Evolutionary conservation across 2,113 vertebrate species (phyloP), one percentile per base, ranked within the genome.

Genomic region (Anhinga anhinga): DNA sequence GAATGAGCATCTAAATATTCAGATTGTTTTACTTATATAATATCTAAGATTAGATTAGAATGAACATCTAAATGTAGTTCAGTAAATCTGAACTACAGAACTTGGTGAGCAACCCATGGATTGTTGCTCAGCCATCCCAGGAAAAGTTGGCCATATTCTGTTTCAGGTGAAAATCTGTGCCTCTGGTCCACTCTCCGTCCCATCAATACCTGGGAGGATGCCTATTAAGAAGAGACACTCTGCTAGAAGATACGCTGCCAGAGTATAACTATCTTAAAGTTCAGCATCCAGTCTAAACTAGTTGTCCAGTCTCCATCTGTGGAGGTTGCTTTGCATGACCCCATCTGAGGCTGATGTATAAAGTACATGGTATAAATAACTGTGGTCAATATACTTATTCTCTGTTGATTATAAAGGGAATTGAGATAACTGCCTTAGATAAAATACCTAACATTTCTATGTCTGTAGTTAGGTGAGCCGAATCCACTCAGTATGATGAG

Each of bases 101-200:
- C 16, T 36, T 76, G 30, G 8, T 5, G 1, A 47, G 9, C 2
- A 49, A 34, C 8, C 7, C 15, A 40, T 0, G 0, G 27, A 42
- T 30, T 17, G 21, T 40, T 74, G 11, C 32, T 50, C 36, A 74
- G 17, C 19, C 17, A 44, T 26, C 12, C 23, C 17, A 62, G 16
- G 58, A 81, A 62, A 74, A 78, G 13, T 3, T 81, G 4, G 5
- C 32, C 17, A 11, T 49, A 45, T 58, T 61, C 36, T 56, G 1
- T 66, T 86, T 77, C 55, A 82, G 49, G 7, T 65, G 40, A 71
- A 79, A 72, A 21, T 44, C 61, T 44, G 6, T 70, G 32, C 47
- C 38, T 74, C n/a, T 45, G 25, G 21, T 34, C 55, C 49, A 63
- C 12, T 20, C 10, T 20, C 26, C 23, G n/a, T n/a, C 29, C 16